A percentile compares a stretch with the other conserved stretches of the same genome.
These are phyloP conservation scores for Epinotia bilunana DNA, from an alignment of 2,888 invertebrate species.

Conservation along the genomic window DNA sequence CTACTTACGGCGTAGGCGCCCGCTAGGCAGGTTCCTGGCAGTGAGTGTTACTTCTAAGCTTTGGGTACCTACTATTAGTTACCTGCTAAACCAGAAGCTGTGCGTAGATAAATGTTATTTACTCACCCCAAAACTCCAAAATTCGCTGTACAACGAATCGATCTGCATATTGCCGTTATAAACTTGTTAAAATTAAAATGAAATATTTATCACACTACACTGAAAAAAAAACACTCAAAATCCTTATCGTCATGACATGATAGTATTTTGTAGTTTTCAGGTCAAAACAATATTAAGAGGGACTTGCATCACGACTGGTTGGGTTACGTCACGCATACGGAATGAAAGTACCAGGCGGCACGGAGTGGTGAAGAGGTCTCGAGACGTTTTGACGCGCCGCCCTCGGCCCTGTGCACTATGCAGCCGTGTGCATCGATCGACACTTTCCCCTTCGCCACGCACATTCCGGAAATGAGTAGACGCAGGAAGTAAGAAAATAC, in stretches of 20 bases:
- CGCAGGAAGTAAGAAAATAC: constrained; percentile 5
- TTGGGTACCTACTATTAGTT: too few species aligned
- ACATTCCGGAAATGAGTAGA: constrained; percentile 48
- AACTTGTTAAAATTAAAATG: neutral
- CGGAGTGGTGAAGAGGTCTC: constrained; percentile 52
- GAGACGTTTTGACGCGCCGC: constrained; percentile 58
- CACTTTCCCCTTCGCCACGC: constrained; percentile 64
- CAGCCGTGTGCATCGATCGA: constrained; percentile 72
- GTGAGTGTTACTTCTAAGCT: too few species aligned
- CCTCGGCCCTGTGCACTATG: constrained; percentile 73
- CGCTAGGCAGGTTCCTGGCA: too few species aligned
- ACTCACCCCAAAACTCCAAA: constrained; percentile 68
- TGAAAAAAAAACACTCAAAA: constrained; percentile 13
- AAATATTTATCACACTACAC: neutral
- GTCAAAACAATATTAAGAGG: neutral
- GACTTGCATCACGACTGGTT: constrained; percentile 27
- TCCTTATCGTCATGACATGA: constrained; percentile 1
- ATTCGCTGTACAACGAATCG: constrained; percentile 61
- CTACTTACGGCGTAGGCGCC: too few species aligned
- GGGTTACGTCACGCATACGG: constrained; percentile 29
- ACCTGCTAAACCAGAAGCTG: too few species aligned
- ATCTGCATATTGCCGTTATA: constrained; percentile 52
- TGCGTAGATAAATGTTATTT: too few species aligned
- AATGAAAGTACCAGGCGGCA: constrained; percentile 56
- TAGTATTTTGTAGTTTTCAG: neutral